Conservation (phyloP, 2,797 vertebrate genomes). For the Acanthis flammea region DNA sequence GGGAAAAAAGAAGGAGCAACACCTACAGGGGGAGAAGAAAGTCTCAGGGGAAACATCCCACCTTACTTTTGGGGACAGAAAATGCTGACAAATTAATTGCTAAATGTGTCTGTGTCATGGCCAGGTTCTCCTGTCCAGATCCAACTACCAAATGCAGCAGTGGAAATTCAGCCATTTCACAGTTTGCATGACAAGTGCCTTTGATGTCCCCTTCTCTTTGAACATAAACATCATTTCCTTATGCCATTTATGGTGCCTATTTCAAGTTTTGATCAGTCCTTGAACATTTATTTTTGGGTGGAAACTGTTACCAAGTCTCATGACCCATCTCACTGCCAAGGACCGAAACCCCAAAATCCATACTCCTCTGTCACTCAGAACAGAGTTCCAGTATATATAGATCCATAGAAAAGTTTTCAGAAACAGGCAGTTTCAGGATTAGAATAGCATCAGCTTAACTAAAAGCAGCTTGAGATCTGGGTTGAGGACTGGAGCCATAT, state of each 20-base stretch:
- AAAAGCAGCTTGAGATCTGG: conserved; percentile 4
- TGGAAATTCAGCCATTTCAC: background rate
- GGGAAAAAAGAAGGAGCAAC: background rate
- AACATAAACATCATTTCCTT: background rate
- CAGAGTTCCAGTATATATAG: background rate
- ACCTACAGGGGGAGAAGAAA: background rate
- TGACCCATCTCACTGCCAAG: background rate
- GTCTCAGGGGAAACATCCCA: background rate
- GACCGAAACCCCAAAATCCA: background rate
- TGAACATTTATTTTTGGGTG: background rate
- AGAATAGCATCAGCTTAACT: background rate
- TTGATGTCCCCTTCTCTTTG: background rate
- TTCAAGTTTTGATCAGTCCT: background rate
- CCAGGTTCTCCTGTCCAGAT: background rate
- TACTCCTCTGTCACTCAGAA: background rate
- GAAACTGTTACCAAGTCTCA: background rate
- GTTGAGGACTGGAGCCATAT: background rate
- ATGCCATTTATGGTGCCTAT: background rate
- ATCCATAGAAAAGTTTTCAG: background rate
- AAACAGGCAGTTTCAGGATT: background rate
- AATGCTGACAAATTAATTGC: background rate
- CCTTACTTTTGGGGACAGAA: background rate
- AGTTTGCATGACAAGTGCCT: background rate
- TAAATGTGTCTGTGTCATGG: background rate
- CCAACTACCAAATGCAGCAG: fast-evolving